These are phyloP conservation scores for Pseudocheirus occidentalis DNA, from an alignment of 2,797 vertebrate genomes.

Conservation along the genomic window DNA sequence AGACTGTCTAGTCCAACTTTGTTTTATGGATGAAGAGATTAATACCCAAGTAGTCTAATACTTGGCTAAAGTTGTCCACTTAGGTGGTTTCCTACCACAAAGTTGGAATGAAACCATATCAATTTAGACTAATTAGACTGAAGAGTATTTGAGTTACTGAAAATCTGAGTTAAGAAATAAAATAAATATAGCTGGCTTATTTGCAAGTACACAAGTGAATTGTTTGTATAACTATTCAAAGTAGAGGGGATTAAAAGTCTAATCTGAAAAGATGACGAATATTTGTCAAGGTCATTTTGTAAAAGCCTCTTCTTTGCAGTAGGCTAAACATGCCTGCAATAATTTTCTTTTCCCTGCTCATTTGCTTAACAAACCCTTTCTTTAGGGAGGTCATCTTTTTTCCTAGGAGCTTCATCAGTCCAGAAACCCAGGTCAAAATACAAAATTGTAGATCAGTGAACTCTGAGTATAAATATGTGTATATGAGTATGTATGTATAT, in stretches of 20 bases:
- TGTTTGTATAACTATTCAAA: not conserved
- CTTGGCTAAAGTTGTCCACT: not conserved
- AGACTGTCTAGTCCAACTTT: not conserved
- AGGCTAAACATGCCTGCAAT: no score
- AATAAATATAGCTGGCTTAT: not conserved
- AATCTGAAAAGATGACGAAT: not conserved
- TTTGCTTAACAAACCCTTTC: not conserved
- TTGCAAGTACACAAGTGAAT: not conserved
- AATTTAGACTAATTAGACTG: not conserved
- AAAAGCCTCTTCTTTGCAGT: not conserved
- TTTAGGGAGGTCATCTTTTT: not conserved
- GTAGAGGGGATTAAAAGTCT: not conserved
- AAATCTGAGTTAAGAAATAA: constrained; percentile 41
- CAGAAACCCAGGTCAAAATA: not conserved
- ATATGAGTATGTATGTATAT: not conserved
- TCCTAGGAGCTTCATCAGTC: not conserved
- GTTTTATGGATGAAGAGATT: not conserved
- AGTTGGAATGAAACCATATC: not conserved
- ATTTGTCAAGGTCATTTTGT: not conserved
- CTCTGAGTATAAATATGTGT: not conserved
- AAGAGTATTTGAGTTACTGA: not conserved
- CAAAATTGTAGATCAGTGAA: not conserved
- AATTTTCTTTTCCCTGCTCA: not conserved
- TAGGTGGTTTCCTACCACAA: not conserved
- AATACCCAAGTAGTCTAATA: not conserved